Evolutionary conservation across 2,113 vertebrate species (phyloP).

Genomic region (Esox niger): DNA sequence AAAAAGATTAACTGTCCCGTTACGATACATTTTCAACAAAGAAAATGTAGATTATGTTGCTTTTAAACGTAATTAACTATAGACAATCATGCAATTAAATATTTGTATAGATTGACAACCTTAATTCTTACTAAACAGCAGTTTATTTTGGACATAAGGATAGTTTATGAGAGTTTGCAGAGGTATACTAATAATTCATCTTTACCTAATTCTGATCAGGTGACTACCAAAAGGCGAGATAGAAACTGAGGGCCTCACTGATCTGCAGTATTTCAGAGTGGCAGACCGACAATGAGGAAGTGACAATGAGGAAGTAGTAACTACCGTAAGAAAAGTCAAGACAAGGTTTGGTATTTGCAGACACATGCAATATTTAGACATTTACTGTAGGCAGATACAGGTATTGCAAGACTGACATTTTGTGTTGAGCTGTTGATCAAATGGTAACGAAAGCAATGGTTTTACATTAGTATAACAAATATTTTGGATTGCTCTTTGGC

Average conservation of each 20-base stretch:
- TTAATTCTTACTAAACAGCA: slow-evolving; percentile 1
- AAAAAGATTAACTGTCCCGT: no score
- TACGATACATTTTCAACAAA: no score
- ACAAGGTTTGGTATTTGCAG: slow-evolving; percentile 12
- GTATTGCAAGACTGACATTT: neutral
- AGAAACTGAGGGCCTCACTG: slow-evolving; percentile 2
- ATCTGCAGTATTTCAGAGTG: slow-evolving; percentile 2
- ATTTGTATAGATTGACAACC: no score
- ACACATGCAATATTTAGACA: slow-evolving; percentile 6
- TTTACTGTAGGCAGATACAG: neutral
- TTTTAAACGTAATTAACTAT: no score
- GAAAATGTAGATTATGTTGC: no score
- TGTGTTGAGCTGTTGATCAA: slow-evolving; percentile 4
- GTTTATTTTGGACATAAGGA: neutral
- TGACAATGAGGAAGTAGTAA: neutral
- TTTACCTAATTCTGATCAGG: slow-evolving; percentile 6
- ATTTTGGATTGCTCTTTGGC: no score
- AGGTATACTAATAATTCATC: slow-evolving; percentile 1
- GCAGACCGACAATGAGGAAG: slow-evolving; percentile 3
- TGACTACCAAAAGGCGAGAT: slow-evolving; percentile 3
- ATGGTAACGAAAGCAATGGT: no score
- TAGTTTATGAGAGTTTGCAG: slow-evolving; percentile 5
- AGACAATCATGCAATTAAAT: no score
- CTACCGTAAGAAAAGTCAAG: slow-evolving; percentile 4
- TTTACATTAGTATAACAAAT: no score